These are phyloP conservation scores for Amyelois transitella DNA, from an alignment of 1,140 invertebrate species.

Conservation along the genomic window DNA sequence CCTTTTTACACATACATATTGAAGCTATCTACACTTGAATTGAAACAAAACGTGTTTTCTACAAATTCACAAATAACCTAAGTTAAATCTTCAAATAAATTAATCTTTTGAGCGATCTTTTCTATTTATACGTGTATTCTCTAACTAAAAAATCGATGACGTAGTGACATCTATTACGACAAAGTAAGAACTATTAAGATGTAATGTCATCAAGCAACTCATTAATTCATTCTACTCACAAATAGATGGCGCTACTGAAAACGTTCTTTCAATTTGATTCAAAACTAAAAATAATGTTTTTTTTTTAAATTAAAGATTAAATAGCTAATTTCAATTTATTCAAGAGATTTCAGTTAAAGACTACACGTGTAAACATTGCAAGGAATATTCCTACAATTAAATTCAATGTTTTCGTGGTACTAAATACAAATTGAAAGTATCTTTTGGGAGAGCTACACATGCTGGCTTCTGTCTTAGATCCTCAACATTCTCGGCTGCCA, in stretches of 20 bases:
- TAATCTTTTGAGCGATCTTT: conserved; percentile 5
- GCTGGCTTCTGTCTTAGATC: conserved; percentile 77
- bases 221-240: no score
- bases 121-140: neutral
- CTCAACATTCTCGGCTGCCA: conserved; percentile 75
- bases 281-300: no score
- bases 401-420: conserved; percentile 68
- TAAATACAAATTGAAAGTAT: conserved; percentile 78
- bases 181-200: neutral
- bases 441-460: conserved; percentile 81
- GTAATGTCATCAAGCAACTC: neutral
- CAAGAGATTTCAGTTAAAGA: neutral
- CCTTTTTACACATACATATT: no score
- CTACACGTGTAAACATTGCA: neutral
- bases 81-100: conserved; percentile 7
- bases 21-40: no score
- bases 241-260: no score
- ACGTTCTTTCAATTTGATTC: no score
- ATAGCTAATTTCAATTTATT: no score
- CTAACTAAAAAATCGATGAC: neutral
- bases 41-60: no score
- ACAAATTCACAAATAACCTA: neutral
- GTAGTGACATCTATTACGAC: no score
- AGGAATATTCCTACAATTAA: conserved; percentile 5
- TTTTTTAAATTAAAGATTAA: no score